phyloP scores from a whole-genome alignment of 1,140 invertebrate genomes.

The Panagrolaimus sp. region DNA sequence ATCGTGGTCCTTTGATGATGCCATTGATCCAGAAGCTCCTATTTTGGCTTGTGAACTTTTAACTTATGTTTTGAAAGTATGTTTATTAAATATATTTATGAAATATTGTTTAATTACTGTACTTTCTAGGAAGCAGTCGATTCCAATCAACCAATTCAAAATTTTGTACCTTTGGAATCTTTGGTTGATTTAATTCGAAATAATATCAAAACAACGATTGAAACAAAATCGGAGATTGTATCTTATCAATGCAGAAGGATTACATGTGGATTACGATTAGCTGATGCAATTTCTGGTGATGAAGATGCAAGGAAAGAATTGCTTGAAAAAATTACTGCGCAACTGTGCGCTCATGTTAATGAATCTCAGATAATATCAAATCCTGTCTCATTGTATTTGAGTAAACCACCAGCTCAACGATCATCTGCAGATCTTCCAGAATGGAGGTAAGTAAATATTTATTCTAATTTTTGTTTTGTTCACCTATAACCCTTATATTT shows the following conservation, averaged over 20 bases:
- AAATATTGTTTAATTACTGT: not conserved
- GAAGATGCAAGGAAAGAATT: constrained; percentile 35
- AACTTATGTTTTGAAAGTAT: constrained; percentile 22
- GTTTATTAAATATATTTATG: no score
- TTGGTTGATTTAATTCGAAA: constrained; percentile 22
- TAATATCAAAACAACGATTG: constrained; percentile 35
- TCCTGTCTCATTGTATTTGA: constrained; percentile 21
- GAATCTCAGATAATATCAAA: constrained; percentile 33
- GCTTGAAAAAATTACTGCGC: constrained; percentile 30
- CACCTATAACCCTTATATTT: not conserved
- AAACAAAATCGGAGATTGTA: constrained; percentile 29
- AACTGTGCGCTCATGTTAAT: constrained; percentile 38
- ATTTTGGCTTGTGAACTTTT: constrained; percentile 19
- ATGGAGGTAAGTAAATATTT: constrained; percentile 32
- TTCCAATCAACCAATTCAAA: not conserved
- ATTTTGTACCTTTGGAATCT: not conserved
- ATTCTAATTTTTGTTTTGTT: not conserved
- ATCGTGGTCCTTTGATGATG: constrained; percentile 14
- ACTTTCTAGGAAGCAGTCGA: not conserved
- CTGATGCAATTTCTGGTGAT: constrained; percentile 36
- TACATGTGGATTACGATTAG: constrained; percentile 38
- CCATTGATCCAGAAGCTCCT: constrained; percentile 7
- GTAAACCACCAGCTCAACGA: not conserved
- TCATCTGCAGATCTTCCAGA: constrained; percentile 26
- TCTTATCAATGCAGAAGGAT: constrained; percentile 36